These are phyloP conservation scores for Coreoperca whiteheadi DNA, from an alignment of 2,113 vertebrate species.

Conservation along the genomic window DNA sequence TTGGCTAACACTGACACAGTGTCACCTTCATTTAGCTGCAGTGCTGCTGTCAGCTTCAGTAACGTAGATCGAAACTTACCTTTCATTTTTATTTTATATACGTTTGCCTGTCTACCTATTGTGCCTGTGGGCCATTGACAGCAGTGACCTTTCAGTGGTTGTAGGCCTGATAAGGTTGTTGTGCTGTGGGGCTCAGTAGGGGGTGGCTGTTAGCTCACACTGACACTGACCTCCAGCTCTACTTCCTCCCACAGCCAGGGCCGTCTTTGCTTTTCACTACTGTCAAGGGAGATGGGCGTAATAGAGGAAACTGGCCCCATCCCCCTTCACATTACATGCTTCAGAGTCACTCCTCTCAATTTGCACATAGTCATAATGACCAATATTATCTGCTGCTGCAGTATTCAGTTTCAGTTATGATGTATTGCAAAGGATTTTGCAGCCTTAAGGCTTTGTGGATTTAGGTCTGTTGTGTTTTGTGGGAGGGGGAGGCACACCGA, in stretches of 20 bases:
- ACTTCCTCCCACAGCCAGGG: slow-evolving; percentile 17
- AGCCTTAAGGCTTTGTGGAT: slow-evolving; percentile 19
- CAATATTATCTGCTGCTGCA: slow-evolving; percentile 8
- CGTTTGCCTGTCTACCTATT: slow-evolving; percentile 53
- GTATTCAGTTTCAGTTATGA: slow-evolving; percentile 3
- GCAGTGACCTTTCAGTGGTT: slow-evolving; percentile 66
- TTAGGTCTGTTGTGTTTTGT: slow-evolving; percentile 21
- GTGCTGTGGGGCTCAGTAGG: slow-evolving; percentile 50
- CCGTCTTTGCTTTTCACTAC: slow-evolving; percentile 23
- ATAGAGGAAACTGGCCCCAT: slow-evolving; percentile 20
- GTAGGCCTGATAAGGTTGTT: slow-evolving; percentile 47
- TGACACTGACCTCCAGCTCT: slow-evolving; percentile 21
- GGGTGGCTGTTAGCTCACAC: slow-evolving; percentile 35
- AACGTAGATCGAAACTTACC: slow-evolving; percentile 46
- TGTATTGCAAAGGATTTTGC: slow-evolving; percentile 2
- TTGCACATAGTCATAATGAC: slow-evolving; percentile 24
- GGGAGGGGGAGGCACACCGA: background rate
- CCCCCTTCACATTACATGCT: slow-evolving; percentile 45
- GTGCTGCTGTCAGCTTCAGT: slow-evolving; percentile 47
- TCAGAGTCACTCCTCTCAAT: slow-evolving; percentile 36
- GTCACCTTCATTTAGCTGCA: slow-evolving; percentile 60
- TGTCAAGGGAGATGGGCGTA: slow-evolving; percentile 31
- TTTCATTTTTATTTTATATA: slow-evolving; percentile 53
- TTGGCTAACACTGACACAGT: slow-evolving; percentile 44
- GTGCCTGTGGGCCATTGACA: slow-evolving; percentile 52